These are phyloP conservation scores for Pipistrellus kuhlii DNA, from an alignment of 2,797 vertebrate species.

Conservation along the genomic window DNA sequence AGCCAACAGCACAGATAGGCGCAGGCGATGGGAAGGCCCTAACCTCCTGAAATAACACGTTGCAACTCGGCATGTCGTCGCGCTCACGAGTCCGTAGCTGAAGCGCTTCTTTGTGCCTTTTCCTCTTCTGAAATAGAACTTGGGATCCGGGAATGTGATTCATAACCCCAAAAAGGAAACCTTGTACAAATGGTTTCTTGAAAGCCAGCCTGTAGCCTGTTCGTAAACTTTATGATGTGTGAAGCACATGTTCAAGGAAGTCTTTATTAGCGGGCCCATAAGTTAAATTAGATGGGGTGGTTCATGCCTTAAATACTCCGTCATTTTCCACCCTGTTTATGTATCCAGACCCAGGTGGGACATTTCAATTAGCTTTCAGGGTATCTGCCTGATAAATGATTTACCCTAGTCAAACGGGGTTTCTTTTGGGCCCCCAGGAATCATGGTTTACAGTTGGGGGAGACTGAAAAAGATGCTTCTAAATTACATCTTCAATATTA, in stretches of 20 bases:
- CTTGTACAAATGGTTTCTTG: slow-evolving; percentile 51
- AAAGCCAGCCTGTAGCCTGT: slow-evolving; percentile 59
- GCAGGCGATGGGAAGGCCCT: slow-evolving; percentile 22
- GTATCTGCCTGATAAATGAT: slow-evolving; percentile 58
- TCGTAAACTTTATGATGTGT: slow-evolving; percentile 69
- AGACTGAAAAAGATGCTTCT: slow-evolving; percentile 63
- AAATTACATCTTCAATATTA: slow-evolving; percentile 19
- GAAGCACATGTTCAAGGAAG: slow-evolving; percentile 76
- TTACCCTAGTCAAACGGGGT: slow-evolving; percentile 62
- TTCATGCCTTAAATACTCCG: slow-evolving; percentile 52
- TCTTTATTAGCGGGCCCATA: slow-evolving; percentile 70
- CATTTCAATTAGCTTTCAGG: slow-evolving; percentile 75
- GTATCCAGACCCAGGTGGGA: slow-evolving; percentile 49
- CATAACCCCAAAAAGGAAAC: slow-evolving; percentile 45
- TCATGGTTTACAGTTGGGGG: not conserved
- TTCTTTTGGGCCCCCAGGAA: slow-evolving; percentile 49
- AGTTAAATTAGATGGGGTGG: slow-evolving; percentile 75
- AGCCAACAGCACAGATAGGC: slow-evolving; percentile 11
- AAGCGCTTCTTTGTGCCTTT: slow-evolving; percentile 74
- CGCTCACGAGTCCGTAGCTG: slow-evolving; percentile 24
- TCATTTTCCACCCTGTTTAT: slow-evolving; percentile 74
- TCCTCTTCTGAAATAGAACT: slow-evolving; percentile 64
- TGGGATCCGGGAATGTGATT: slow-evolving; percentile 64
- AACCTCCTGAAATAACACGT: slow-evolving; percentile 52
- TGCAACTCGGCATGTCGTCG: not conserved